Base-by-base conservation (phyloP, 1,140 invertebrate genomes). In the Asbolus verrucosus region DNA sequence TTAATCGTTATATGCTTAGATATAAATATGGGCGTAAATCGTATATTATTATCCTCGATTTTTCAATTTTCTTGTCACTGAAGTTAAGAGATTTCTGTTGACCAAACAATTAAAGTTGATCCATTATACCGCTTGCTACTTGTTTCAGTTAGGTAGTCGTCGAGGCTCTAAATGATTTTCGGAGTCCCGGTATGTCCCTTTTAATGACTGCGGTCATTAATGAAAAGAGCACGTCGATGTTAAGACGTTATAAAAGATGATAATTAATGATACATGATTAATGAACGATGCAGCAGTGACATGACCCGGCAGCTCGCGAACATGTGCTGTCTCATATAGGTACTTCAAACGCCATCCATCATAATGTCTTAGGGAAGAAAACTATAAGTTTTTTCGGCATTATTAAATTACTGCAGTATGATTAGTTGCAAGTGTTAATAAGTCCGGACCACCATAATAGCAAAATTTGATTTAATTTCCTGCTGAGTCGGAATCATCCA, bases 261-360 rank as follows among this genome's bases (percentile, higher is more conserved):
- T 9, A 27, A 8, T 14, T 59, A 59, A 59, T 21, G 15, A 9
- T 14, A 18, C 3, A 59, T 59, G 50, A 59, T 59, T 59, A 18
- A 59, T 59, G 50, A 18, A 59, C 9, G 50, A 21, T 59, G 9
- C 50, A 14, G 16, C 11, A 59, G 50, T 59, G 50, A 59, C 18
- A 59, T 24, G 50, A 59, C 50, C 50, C 27, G 50, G 50, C 50
- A 59, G 50, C 50, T 59, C 50, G 50, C 18, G 2, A 59, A 59
- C 11, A 50, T 41, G 15, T 14, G 8, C 24, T 3, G 24, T 4
- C 24, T 27, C n/a, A n/a, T n/a, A n/a, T n/a, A n/a, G n/a, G n/a
- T n/a, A n/a, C n/a, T n/a, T n/a, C n/a, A n/a, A n/a, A n/a, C n/a
- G n/a, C 27, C 27, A 36, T 36, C 33, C 33, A 36, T 36, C 33